A percentile compares a stretch with the other conserved stretches of the same genome.
These are phyloP conservation scores for Agrochola lota DNA, from an alignment of 2,888 invertebrate genomes.

Conservation along the genomic window DNA sequence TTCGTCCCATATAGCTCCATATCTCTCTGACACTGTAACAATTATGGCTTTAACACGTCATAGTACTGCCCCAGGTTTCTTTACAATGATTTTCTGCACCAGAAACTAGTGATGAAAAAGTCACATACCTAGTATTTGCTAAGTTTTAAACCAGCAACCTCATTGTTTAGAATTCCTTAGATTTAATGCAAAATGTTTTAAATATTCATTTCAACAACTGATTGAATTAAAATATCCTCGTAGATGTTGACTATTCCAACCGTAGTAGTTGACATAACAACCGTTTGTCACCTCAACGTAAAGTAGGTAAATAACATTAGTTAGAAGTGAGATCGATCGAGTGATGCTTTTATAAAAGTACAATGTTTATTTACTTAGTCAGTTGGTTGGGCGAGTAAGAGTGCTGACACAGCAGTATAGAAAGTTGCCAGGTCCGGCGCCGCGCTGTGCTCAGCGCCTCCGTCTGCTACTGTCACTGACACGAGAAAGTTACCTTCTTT, in stretches of 20 bases:
- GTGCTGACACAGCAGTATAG: constrained; percentile 62
- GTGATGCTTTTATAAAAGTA: constrained; percentile 15
- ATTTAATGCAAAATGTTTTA: neutral
- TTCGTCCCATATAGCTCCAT: too few species aligned
- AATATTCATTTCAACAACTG: neutral
- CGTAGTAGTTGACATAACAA: constrained; percentile 20
- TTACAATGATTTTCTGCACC: neutral
- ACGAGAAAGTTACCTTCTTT: constrained; percentile 74
- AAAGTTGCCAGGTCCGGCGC: constrained; percentile 58
- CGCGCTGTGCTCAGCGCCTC: constrained; percentile 28
- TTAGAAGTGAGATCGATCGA: constrained; percentile 17
- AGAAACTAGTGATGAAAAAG: neutral
- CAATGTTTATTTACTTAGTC: constrained; percentile 35
- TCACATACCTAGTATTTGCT: neutral
- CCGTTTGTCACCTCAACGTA: neutral
- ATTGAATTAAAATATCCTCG: constrained; percentile 1
- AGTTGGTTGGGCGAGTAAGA: constrained; percentile 45
- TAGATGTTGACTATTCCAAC: constrained; percentile 25
- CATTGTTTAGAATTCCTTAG: neutral
- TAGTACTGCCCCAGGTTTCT: neutral
- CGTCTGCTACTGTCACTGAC: constrained; percentile 52
- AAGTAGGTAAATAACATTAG: constrained; percentile 13
- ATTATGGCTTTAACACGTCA: too few species aligned
- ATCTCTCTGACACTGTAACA: too few species aligned
- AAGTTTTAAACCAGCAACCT: constrained; percentile 1